Evolutionary conservation across 2,888 invertebrate species (phyloP).

Genomic region (Limulus polyphemus): DNA sequence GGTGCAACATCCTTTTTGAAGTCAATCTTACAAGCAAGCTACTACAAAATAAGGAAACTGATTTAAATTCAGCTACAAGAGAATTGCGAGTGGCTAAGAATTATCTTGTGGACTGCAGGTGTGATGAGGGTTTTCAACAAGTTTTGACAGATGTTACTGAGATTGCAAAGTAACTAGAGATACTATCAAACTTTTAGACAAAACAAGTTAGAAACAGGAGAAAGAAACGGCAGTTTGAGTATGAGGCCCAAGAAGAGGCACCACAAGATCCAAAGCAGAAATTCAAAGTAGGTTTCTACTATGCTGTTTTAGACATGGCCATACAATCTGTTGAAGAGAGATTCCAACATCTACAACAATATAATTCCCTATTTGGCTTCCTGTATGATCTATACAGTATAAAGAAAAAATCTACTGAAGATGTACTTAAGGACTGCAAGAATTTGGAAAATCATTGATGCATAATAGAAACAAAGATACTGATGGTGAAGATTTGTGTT

Average conservation of each 20-base stretch:
- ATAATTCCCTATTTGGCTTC: slow-evolving; percentile 5
- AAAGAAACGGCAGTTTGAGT: slow-evolving; percentile 5
- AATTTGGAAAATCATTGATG: too few relatives aligned
- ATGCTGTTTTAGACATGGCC: not conserved
- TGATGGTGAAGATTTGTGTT: too few relatives aligned
- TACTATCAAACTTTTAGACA: not conserved
- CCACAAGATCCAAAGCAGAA: slow-evolving; percentile 5
- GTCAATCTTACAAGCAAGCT: too few relatives aligned
- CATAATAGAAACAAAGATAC: too few relatives aligned
- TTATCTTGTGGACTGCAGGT: too few relatives aligned
- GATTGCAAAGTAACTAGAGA: slow-evolving; percentile 2
- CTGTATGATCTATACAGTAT: slow-evolving; percentile 7
- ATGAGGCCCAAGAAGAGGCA: slow-evolving; percentile 3
- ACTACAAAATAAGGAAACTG: too few relatives aligned
- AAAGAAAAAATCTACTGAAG: too few relatives aligned
- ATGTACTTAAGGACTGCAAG: too few relatives aligned
- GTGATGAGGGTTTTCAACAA: too few relatives aligned
- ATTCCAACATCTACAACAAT: slow-evolving; percentile 6
- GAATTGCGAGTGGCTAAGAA: too few relatives aligned
- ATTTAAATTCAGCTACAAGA: too few relatives aligned
- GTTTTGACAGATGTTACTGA: slow-evolving; percentile 2
- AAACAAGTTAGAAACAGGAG: not conserved
- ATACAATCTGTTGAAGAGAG: slow-evolving; percentile 3
- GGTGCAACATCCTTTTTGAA: too few relatives aligned
- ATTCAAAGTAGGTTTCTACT: slow-evolving; percentile 4